Percentiles rank a stretch among this genome's conserved stretches.
Conservation (phyloP, 2,113 vertebrate genomes). For the Corvus moneduloides region DNA sequence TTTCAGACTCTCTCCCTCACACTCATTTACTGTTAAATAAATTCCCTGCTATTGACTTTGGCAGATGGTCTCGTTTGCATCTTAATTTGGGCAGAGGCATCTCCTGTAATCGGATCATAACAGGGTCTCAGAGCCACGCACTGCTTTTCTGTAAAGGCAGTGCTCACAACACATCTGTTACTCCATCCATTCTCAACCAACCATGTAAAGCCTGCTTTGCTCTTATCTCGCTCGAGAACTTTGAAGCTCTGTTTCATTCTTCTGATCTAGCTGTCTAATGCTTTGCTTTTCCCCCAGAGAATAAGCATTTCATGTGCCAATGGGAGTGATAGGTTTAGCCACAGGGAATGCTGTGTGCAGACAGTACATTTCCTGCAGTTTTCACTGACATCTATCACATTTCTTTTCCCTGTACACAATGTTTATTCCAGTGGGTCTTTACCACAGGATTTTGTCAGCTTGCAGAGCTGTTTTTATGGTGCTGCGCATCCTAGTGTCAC, state of each 20-base stretch:
- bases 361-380: background rate
- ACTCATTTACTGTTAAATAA: background rate
- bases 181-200: background rate
- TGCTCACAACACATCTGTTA: background rate
- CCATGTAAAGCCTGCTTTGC: background rate
- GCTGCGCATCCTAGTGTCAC: background rate
- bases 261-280: background rate
- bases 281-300: background rate
- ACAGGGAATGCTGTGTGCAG: constrained; percentile 31
- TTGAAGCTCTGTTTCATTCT: constrained; percentile 15
- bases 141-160: background rate
- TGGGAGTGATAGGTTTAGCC: constrained; percentile 43
- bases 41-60: background rate
- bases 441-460: constrained; percentile 21
- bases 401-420: background rate
- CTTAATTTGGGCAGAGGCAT: background rate
- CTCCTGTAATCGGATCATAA: background rate
- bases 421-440: constrained; percentile 31
- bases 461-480: background rate
- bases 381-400: constrained; percentile 35
- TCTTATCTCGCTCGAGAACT: background rate
- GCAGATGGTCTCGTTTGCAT: background rate
- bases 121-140: background rate
- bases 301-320: background rate
- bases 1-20: background rate